Evolutionary conservation across 2,797 vertebrate genomes (phyloP), one percentile per base, ranked within the genome.

Genomic region (Sebastes reedi): DNA sequence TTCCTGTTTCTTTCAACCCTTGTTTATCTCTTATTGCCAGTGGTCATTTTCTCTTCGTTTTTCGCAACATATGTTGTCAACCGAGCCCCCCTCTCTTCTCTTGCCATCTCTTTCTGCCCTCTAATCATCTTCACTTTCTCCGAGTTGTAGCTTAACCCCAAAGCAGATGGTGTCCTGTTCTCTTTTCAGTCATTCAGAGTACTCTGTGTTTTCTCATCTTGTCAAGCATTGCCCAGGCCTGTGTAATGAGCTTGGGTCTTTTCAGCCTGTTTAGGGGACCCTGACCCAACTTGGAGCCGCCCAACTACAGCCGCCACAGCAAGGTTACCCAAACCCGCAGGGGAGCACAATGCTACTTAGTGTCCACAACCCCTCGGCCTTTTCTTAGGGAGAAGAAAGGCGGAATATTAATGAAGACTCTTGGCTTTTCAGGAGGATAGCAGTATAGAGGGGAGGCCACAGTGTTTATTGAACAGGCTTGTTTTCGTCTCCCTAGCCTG

Each of bases 201-300:
- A 89, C 92, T 94, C 95, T 88, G 67, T 96, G 92, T 94, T 96
- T 96, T 91, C 94, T 91, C 95, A 94, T 97, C 94, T 96, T 96
- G 95, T 96, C 95, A 94, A 95, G 94, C 95, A 93, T 95, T 92
- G 94, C 94, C 96, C 91, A 85, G 91, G 92, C 90, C 93, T 94
- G 89, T 92, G 93, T 96, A 97, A 97, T 97, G 96, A 97, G 94
- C 95, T 96, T 78, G 85, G 93, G 91, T 89, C 93, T 95, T 97
- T 96, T 95, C 94, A 96, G 83, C 60, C 80, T 87, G 91, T 92
- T 88, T 75, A 88, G 94, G 95, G 94, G 93, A 95, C 93, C 91
- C 94, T 94, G 93, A 96, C 93, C 88, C 90, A 91, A 81, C 95
- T 95, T 90, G 86, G 87, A 94, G 89, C 95, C 94, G 78, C 91